phyloP scores from a whole-genome alignment of 2,888 invertebrate species.

The Luffia ferchaultella region DNA sequence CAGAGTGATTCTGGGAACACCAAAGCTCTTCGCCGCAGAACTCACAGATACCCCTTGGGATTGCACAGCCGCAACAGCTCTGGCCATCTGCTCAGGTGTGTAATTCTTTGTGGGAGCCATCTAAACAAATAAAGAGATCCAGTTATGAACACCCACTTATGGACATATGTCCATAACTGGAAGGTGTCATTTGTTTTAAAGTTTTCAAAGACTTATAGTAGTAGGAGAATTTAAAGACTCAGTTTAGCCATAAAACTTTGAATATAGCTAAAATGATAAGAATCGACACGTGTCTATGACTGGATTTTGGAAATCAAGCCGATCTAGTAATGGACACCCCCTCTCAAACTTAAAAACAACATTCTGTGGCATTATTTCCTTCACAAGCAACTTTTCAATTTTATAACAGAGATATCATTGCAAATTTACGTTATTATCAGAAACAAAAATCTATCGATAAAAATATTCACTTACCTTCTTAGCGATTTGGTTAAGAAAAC shows the following conservation, averaged over 20 bases:
- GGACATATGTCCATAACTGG: constrained; percentile 1
- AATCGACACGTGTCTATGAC: no score
- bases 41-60: constrained; percentile 17
- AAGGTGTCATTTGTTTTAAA: no score
- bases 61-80: constrained; percentile 8
- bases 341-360: neutral
- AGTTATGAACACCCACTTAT: neutral
- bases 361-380: neutral
- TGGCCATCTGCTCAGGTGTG: constrained; percentile 11
- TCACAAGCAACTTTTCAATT: neutral
- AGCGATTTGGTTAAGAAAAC: constrained; percentile 2
- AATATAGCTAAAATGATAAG: no score
- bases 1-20: constrained; percentile 1
- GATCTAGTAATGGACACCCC: neutral
- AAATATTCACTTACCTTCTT: constrained; percentile 4
- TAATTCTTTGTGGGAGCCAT: constrained; percentile 13
- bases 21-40: constrained; percentile 8
- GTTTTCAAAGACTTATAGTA: no score
- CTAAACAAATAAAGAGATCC: constrained; percentile 1
- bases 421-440: neutral
- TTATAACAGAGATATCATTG: neutral
- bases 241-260: no score
- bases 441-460: neutral
- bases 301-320: neutral
- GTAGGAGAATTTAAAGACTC: no score